A percentile compares a stretch with the other conserved stretches of the same genome.
Conservation (phyloP, 1,140 invertebrate genomes). For the Macrostomum lignano region DNA sequence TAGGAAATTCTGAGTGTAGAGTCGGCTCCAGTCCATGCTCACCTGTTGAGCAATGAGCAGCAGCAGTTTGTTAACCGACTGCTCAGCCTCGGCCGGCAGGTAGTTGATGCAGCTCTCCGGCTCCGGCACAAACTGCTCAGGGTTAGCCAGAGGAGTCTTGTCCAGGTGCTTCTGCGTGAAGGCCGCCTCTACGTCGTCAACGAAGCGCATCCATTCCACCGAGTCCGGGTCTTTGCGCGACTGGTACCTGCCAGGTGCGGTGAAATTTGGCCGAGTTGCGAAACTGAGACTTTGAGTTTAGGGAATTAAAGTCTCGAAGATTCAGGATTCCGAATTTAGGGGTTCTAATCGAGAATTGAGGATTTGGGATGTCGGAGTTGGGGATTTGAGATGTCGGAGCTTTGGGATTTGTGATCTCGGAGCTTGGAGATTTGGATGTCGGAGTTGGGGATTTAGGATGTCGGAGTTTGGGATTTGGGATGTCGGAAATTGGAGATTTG, state of each 20-base stretch:
- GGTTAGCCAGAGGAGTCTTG: slow-evolving; percentile 18
- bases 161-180: slow-evolving; percentile 24
- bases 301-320: neutral
- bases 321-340: neutral
- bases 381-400: no score
- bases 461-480: no score
- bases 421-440: no score
- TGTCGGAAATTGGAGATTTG: no score
- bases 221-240: slow-evolving; percentile 11
- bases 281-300: neutral
- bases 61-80: no score
- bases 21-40: no score
- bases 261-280: neutral
- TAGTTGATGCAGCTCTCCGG: slow-evolving; percentile 15
- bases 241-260: slow-evolving; percentile 11
- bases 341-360: neutral
- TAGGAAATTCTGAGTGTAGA: no score
- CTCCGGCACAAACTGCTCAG: slow-evolving; percentile 15
- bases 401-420: no score
- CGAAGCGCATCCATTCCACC: slow-evolving; percentile 21
- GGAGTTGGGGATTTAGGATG: no score
- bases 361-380: no score
- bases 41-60: no score
- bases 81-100: slow-evolving; percentile 11
- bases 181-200: slow-evolving; percentile 22